Percentiles rank a stretch among this genome's conserved stretches.
phyloP scores from a whole-genome alignment of 2,113 vertebrate genomes.

The Chaenocephalus aceratus region DNA sequence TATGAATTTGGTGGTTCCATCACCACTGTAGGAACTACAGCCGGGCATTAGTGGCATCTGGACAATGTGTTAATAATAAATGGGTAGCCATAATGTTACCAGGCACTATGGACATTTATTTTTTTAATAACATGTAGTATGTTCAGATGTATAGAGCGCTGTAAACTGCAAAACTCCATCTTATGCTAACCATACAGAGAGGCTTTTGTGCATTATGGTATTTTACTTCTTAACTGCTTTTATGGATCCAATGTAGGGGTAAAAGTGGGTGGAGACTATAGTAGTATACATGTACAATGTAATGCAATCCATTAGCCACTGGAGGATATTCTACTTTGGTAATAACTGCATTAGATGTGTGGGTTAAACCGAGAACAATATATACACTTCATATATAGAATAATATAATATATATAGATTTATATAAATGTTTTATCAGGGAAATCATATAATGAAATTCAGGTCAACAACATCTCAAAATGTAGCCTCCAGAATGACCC shows the following conservation, averaged over 20 bases:
- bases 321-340: neutral
- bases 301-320: neutral
- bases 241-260: neutral
- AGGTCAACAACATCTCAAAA: constrained; percentile 2
- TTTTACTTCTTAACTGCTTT: constrained; percentile 1
- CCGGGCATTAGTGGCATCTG: constrained; percentile 9
- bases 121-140: constrained; percentile 39
- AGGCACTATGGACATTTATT: constrained; percentile 44
- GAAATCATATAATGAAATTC: neutral
- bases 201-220: neutral
- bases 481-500: neutral
- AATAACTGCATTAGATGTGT: neutral
- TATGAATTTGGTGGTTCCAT: constrained; percentile 11
- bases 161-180: constrained; percentile 11
- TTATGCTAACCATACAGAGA: neutral
- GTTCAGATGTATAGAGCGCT: constrained; percentile 38
- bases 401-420: neutral
- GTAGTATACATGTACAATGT: neutral
- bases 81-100: constrained; percentile 23
- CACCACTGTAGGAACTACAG: constrained; percentile 1
- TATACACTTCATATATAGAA: neutral
- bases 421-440: neutral
- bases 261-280: neutral
- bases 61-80: constrained; percentile 48
- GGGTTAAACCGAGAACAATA: neutral